Conservation (phyloP, 2,113 vertebrate species). For the pig (Sus scrofa) region T2T-Sscrofa CM000828.6:42219501-42220000, state of each 20-base stretch:
- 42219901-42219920: not conserved
- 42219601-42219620: conserved; percentile 18
- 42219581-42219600: not conserved
- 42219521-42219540: not conserved
- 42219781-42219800: not conserved
- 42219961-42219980: not conserved
- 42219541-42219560: conserved; percentile 14
- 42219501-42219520: not conserved
- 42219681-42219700: conserved; percentile 1
- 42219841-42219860: not conserved
- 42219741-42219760: not conserved
- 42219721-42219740: not conserved
- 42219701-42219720: not conserved
- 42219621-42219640: not conserved
- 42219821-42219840: not conserved
- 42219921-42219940: not conserved
- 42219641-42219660: conserved; percentile 4
- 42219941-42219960: not conserved
- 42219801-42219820: not conserved
- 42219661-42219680: not conserved
- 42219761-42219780: not conserved
- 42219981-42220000: not conserved
- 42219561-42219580: not conserved
- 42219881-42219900: not conserved
- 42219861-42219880: not conserved